A percentile compares a stretch with the other conserved stretches of the same genome.
phyloP scores from a whole-genome alignment of 2,113 vertebrate genomes.

The Scomber japonicus region DNA sequence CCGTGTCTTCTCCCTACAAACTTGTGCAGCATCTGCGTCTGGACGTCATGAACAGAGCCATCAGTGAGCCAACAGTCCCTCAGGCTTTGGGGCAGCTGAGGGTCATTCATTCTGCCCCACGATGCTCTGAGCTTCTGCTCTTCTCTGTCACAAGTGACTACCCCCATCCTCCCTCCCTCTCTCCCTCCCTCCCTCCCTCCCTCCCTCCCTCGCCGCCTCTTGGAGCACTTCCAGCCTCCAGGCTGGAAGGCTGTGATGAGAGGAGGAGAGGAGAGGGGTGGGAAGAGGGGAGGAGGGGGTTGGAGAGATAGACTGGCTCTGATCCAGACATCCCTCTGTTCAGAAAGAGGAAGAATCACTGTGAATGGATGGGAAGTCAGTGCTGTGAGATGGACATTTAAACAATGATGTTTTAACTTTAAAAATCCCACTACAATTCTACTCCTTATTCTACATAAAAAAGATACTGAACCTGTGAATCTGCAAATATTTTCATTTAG shows the following conservation, averaged over 20 bases:
- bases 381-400: neutral
- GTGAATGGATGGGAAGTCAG: constrained; percentile 13
- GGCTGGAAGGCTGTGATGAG: constrained; percentile 57
- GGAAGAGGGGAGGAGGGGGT: constrained; percentile 9
- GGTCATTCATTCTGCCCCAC: constrained; percentile 55
- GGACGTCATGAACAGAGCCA: constrained; percentile 39
- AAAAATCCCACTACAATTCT: neutral
- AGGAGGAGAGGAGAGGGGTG: constrained; percentile 9
- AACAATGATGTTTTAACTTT: neutral
- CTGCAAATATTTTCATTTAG: no score
- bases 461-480: no score
- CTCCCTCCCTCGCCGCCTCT: neutral
- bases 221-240: constrained; percentile 60
- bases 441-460: no score
- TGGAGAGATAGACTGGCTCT: constrained; percentile 48
- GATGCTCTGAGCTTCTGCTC: constrained; percentile 44
- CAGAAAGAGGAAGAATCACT: constrained; percentile 2
- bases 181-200: neutral
- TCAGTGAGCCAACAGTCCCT: constrained; percentile 48
- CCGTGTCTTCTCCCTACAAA: constrained; percentile 31
- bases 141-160: constrained; percentile 43
- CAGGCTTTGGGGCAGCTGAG: constrained; percentile 33
- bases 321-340: constrained; percentile 42
- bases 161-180: neutral
- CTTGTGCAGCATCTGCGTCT: constrained; percentile 60